Evolutionary conservation across 2,888 invertebrate genomes (phyloP).

Genomic region (Synergus gifuensis): DNA sequence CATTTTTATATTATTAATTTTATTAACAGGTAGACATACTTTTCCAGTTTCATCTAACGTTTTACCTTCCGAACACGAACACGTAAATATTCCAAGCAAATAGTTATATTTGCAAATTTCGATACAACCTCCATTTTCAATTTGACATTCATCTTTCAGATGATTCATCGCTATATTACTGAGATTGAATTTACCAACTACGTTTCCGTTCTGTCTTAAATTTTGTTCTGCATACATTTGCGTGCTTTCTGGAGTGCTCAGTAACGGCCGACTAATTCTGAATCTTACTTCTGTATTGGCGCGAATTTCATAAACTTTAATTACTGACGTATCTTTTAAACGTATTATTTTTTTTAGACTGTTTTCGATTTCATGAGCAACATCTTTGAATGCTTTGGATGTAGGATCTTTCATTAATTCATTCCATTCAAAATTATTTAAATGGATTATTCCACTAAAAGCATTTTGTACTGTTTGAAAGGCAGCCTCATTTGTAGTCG

Average conservation of each 20-base stretch:
- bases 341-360: constrained; percentile 79
- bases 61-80: constrained; percentile 82
- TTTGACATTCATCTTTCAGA: constrained; percentile 83
- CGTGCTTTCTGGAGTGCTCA: constrained; percentile 62
- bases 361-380: constrained; percentile 81
- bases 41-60: constrained; percentile 78
- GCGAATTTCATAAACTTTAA: constrained; percentile 72
- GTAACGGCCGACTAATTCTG: constrained; percentile 69
- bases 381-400: constrained; percentile 82
- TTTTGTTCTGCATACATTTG: constrained; percentile 67
- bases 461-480: constrained; percentile 82
- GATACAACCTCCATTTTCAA: constrained; percentile 83
- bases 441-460: constrained; percentile 83
- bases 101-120: constrained; percentile 85
- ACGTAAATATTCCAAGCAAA: constrained; percentile 81
- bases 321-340: constrained; percentile 57
- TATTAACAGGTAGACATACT: constrained; percentile 74
- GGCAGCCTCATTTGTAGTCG: constrained; percentile 71
- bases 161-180: constrained; percentile 63
- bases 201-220: constrained; percentile 65
- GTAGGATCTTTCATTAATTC: constrained; percentile 81
- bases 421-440: constrained; percentile 84
- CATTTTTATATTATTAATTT: constrained; percentile 63
- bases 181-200: constrained; percentile 69
- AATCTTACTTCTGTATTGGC: constrained; percentile 70